Conservation (phyloP, 2,113 vertebrate genomes). For the Typhlomys cinereus region DNA sequence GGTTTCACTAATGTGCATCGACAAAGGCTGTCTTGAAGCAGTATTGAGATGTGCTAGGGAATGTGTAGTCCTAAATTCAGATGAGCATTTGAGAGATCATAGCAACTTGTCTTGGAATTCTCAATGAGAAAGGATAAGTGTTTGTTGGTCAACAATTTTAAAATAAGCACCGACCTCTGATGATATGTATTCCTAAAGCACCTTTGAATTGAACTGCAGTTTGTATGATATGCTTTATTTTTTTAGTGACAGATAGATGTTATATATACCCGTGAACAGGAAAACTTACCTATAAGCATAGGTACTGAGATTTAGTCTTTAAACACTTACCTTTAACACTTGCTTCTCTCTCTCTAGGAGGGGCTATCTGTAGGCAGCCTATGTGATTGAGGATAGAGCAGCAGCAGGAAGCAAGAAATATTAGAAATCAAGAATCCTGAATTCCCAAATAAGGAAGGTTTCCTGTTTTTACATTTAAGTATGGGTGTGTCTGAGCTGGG, state of each 20-base stretch:
- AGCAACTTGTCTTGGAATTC: background rate
- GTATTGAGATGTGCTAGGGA: conserved; percentile 32
- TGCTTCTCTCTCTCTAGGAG: conserved; percentile 80
- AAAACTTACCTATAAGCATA: conserved; percentile 42
- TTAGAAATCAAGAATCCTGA: conserved; percentile 79
- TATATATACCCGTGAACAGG: conserved; percentile 41
- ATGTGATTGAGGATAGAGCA: conserved; percentile 81
- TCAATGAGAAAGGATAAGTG: conserved; percentile 4
- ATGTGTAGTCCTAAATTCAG: background rate
- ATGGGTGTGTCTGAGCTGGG: conserved; percentile 77
- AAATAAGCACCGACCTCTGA: conserved; percentile 30
- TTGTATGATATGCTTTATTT: conserved; percentile 52
- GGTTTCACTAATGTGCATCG: background rate
- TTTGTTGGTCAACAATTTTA: conserved; percentile 40
- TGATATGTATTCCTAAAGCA: conserved; percentile 35
- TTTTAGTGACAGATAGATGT: conserved; percentile 25
- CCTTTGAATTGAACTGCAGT: conserved; percentile 38
- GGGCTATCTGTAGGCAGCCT: conserved; percentile 78
- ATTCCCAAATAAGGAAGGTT: conserved; percentile 80
- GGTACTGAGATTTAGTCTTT: conserved; percentile 58
- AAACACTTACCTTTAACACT: conserved; percentile 75
- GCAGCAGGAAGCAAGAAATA: conserved; percentile 78
- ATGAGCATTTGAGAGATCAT: conserved; percentile 23
- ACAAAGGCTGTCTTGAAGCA: conserved; percentile 21
- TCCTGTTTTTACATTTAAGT: conserved; percentile 77